Percentiles rank a stretch among this genome's conserved stretches.
phyloP scores from a whole-genome alignment of 2,113 vertebrate genomes.

The Hemicordylus capensis region DNA sequence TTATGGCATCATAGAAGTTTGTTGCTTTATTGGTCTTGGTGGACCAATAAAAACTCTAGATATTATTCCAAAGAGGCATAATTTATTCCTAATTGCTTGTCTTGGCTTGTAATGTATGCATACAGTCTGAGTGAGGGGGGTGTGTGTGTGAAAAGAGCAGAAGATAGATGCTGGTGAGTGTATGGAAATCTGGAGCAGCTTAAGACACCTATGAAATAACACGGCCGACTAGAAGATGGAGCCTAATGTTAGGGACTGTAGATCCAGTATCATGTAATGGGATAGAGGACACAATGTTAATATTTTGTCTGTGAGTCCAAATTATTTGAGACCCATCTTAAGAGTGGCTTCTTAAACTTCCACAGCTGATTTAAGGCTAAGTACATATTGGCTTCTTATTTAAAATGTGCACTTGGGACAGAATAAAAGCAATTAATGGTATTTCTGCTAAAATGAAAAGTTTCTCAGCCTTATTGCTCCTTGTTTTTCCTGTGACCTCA shows the following conservation, averaged over 20 bases:
- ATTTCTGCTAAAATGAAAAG: background rate
- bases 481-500: background rate
- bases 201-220: too few species aligned
- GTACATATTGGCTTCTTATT: background rate
- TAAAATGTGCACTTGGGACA: background rate
- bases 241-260: background rate
- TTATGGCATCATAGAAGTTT: background rate
- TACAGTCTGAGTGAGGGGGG: background rate
- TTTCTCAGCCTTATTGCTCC: too few species aligned
- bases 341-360: background rate
- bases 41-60: background rate
- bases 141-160: background rate
- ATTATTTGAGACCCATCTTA: background rate
- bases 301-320: background rate
- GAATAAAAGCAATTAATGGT: background rate
- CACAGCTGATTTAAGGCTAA: background rate
- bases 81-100: background rate
- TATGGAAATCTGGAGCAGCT: background rate
- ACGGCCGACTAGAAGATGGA: background rate
- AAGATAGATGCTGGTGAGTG: background rate
- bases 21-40: background rate
- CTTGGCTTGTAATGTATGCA: background rate
- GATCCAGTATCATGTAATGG: background rate
- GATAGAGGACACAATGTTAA: background rate
- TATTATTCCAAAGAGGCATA: background rate